These are phyloP conservation scores for Nasonia longicornis DNA, from an alignment of 1,140 invertebrate genomes.

Conservation along the genomic window DNA sequence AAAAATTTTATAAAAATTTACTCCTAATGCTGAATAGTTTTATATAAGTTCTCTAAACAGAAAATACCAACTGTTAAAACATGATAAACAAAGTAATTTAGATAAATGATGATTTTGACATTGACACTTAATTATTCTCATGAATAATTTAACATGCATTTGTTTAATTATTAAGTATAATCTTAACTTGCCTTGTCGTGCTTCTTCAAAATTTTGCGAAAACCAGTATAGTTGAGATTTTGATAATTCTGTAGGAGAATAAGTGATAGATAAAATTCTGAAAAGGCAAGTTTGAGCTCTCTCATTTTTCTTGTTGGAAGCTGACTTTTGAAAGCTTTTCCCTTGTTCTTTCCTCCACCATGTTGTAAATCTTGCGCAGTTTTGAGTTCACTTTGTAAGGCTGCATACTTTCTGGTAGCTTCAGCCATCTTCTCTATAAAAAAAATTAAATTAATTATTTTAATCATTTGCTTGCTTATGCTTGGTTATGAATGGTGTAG, in stretches of 20 bases:
- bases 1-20: neutral
- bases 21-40: neutral
- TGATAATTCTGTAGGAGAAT: constrained; percentile 93
- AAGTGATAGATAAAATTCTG: constrained; percentile 98
- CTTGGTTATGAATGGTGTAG: neutral
- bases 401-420: constrained; percentile 94
- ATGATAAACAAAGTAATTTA: neutral
- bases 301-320: constrained; percentile 85
- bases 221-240: constrained; percentile 98
- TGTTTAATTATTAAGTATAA: neutral
- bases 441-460: constrained; percentile 29
- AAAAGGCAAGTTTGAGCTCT: constrained; percentile 97
- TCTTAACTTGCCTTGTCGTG: constrained; percentile 91
- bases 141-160: neutral
- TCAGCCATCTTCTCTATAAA: constrained; percentile 94
- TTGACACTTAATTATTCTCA: neutral
- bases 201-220: constrained; percentile 99
- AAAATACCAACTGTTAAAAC: too few relatives aligned
- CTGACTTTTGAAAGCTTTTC: constrained; percentile 70
- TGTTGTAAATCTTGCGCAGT: constrained; percentile 79
- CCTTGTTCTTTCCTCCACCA: constrained; percentile 65
- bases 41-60: too few relatives aligned
- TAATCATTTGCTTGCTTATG: neutral
- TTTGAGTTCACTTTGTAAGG: constrained; percentile 89
- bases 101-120: neutral